phyloP scores from a whole-genome alignment of 1,140 invertebrate species.

The Hyles euphorbiae region DNA sequence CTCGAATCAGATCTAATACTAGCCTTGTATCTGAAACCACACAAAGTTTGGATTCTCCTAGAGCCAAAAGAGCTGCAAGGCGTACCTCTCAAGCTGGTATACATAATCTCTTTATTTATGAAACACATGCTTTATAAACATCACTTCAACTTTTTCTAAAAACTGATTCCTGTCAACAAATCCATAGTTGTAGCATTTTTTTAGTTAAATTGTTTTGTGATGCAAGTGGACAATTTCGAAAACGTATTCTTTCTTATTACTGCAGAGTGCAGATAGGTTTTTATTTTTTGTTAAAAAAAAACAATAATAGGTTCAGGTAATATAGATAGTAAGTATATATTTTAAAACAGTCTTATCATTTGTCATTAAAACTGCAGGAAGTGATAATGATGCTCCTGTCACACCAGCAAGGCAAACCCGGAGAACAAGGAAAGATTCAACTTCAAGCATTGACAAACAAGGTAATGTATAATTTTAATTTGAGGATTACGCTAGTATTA shows the following conservation, averaged over 20 bases:
- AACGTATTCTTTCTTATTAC: no score
- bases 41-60: constrained; percentile 42
- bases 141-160: no score
- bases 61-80: constrained; percentile 55
- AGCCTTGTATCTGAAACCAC: constrained; percentile 51
- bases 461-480: constrained; percentile 26
- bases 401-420: constrained; percentile 51
- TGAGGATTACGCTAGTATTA: background rate
- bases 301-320: no score
- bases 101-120: constrained; percentile 8
- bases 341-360: background rate
- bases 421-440: constrained; percentile 56
- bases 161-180: no score
- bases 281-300: background rate
- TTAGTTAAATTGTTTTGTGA: no score
- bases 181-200: no score
- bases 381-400: constrained; percentile 48
- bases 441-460: constrained; percentile 51
- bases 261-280: no score
- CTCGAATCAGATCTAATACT: constrained; percentile 57
- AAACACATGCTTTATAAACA: no score
- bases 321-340: no score
- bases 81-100: constrained; percentile 52
- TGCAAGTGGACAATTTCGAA: no score
- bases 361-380: constrained; percentile 35